Percentiles rank a stretch among this genome's conserved stretches.
Conservation (phyloP, 2,888 invertebrate species). For the Scaptomyza cyrtandrae region DNA sequence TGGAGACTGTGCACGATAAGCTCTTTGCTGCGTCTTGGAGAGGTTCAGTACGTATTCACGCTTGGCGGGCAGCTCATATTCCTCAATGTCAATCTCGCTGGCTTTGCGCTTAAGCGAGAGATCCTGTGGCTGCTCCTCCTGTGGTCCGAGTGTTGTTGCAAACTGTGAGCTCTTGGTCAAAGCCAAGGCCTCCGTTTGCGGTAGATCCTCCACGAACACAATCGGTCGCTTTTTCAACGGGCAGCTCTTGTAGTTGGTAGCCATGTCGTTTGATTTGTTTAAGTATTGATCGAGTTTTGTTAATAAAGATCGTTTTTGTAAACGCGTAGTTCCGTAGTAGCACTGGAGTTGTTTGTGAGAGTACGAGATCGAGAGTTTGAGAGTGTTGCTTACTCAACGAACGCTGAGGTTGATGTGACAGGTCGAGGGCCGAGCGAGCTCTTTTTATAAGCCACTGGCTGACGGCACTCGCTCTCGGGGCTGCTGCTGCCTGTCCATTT, state of each 20-base stretch:
- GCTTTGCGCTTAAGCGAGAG: conserved; percentile 83
- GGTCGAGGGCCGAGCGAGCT: conserved; percentile 75
- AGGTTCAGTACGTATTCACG: conserved; percentile 82
- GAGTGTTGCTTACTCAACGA: conserved; percentile 78
- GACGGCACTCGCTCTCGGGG: conserved; percentile 33
- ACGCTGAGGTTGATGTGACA: conserved; percentile 82
- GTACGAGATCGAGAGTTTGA: conserved; percentile 36
- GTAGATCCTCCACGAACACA: conserved; percentile 87
- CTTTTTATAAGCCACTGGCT: conserved; percentile 74
- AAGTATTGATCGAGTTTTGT: background rate
- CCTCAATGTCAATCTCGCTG: conserved; percentile 55
- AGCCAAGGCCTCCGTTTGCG: conserved; percentile 72
- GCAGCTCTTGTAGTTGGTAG: conserved; percentile 92
- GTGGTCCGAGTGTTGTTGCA: background rate
- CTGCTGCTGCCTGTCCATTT: conserved; percentile 55
- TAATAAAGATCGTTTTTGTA: conserved; percentile 15
- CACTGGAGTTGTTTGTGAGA: conserved; percentile 26
- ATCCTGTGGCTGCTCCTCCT: conserved; percentile 81
- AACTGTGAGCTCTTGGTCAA: conserved; percentile 62
- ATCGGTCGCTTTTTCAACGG: conserved; percentile 96
- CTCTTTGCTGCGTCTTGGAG: conserved; percentile 61
- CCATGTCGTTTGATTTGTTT: conserved; percentile 49
- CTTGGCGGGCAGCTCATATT: conserved; percentile 70
- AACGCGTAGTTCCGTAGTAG: conserved; percentile 43
- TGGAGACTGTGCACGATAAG: conserved; percentile 37